Evolutionary conservation across 2,888 invertebrate genomes (phyloP), one percentile per base, ranked within the genome.

Genomic region (Carpatolechia fugitivella): DNA sequence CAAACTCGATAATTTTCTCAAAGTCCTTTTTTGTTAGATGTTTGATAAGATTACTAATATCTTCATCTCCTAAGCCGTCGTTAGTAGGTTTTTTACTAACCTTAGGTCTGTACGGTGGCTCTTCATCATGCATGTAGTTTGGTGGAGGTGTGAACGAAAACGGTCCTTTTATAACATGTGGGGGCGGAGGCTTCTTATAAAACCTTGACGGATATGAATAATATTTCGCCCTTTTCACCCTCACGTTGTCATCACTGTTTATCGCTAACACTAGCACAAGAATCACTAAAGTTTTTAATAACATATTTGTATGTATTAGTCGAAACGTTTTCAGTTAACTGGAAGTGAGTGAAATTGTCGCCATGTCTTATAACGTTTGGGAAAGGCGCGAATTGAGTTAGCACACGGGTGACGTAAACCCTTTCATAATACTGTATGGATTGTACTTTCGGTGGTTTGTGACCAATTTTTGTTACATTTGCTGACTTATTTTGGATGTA

Each of bases 351-450:
- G 70, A 74, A 74, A 74, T 63, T 66, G 58, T 67, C 59, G 55
- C 63, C 52, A 57, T 56, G 71, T 75, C 83, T 87, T 88, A 86
- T 89, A 88, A 80, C 75, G 77, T 74, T 66, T 72, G 73, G 67
- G 87, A 87, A 87, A 88, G 87, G 78, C 76, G 86, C 69, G 70
- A 88, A 88, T 87, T 79, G 63, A 78, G 70, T 86, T 87, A 86
- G 82, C 68, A 66, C 59, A 61, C 55, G 61, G 57, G 40, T 54
- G 47, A 48, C 48, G 54, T 50, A 50, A 50, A 41, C n/a, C 36
- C 1, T 50, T 50, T 50, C 49, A 24, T 50, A 50, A 48, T 29
- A n/a, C n/a, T n/a, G n/a, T n/a, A n/a, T n/a, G n/a, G n/a, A 33
- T 48, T 29, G 48, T 11, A 10, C 14, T 16, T 31, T 48, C 18